A percentile compares a stretch with the other conserved stretches of the same genome.
Evolutionary conservation across 2,797 vertebrate genomes (phyloP).

Genomic region (Paguma larvata): DNA sequence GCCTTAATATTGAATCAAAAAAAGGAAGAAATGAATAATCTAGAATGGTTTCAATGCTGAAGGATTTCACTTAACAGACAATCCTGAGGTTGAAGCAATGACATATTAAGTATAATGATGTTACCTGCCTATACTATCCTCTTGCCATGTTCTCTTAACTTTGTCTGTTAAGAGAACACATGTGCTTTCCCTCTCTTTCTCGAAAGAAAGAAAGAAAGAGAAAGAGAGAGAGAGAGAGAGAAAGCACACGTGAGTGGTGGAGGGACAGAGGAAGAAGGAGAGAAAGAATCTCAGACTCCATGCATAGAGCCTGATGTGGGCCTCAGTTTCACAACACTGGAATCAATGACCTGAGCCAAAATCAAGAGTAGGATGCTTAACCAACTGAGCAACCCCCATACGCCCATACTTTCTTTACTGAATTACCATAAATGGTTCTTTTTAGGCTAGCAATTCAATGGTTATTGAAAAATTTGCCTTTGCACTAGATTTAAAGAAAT

Average conservation of each 20-base stretch:
- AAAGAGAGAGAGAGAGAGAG: not conserved
- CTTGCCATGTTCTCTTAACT: not conserved
- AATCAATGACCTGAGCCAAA: not conserved
- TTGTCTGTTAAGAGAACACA: not conserved
- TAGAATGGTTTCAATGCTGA: slow-evolving; percentile 19
- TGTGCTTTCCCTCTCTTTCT: no score
- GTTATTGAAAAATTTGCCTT: not conserved
- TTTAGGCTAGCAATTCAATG: not conserved
- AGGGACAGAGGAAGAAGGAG: not conserved
- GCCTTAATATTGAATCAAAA: not conserved
- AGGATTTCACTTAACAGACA: slow-evolving; percentile 24
- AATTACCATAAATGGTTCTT: not conserved
- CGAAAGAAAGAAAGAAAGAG: no score
- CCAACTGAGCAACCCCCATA: not conserved
- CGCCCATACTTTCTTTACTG: not conserved
- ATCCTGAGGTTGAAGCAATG: not conserved
- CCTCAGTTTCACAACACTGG: not conserved
- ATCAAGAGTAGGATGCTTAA: not conserved
- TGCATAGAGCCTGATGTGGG: not conserved
- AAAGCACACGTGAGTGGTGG: not conserved
- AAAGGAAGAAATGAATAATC: slow-evolving; percentile 5
- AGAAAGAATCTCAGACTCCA: not conserved
- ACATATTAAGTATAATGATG: not conserved
- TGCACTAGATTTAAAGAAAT: not conserved
- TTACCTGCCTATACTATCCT: not conserved